Evolutionary conservation across 2,797 vertebrate species (phyloP), one percentile per base, ranked within the genome.

Genomic region (Iguana delicatissima): DNA sequence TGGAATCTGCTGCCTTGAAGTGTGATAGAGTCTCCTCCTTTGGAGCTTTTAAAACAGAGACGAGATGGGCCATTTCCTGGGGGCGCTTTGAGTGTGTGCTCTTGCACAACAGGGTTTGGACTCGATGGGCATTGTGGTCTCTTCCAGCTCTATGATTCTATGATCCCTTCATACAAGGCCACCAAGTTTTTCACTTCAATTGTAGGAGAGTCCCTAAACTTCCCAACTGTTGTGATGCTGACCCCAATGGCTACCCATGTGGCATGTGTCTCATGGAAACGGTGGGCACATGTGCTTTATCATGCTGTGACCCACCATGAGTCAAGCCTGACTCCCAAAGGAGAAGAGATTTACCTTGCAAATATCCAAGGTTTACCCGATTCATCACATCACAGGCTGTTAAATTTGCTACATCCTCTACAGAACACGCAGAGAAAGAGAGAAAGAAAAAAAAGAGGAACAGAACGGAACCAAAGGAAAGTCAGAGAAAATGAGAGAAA

Each of bases 371-470:
- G 98, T 99, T 99, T 98, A 99, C 99, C 98, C 99, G 98, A 98
- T 99, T 99, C 99, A 99, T 99, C 98, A 99, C 99, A 99, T 99
- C 99, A 97, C 99, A 99, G 96, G 99, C 99, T 97, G 99, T 99
- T 98, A 99, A 99, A 98, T 99, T 99, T 99, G 99, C 99, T 98
- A 99, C 99, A 97, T 99, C 99, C 98, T 99, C 99, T 99, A 98
- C 95, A 97, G 98, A 98, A 97, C 98, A 97, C 96, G 97, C 96
- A 96, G 92, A 95, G 96, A 96, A 90, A 92, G n/a, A 86, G 55
- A 18, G 85, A 96, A 96, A 94, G 97, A 95, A 97, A 16, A 50
- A 62, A 5, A 38, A 69, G 46, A 42, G 2, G 29, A 69, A 69
- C 8, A 42, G 95, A 95, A 97, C 96, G 96, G 38, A 89, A 79